A percentile compares a stretch with the other conserved stretches of the same genome.
phyloP scores from a whole-genome alignment of 1,140 invertebrate species.

The Colletes latitarsis region DNA sequence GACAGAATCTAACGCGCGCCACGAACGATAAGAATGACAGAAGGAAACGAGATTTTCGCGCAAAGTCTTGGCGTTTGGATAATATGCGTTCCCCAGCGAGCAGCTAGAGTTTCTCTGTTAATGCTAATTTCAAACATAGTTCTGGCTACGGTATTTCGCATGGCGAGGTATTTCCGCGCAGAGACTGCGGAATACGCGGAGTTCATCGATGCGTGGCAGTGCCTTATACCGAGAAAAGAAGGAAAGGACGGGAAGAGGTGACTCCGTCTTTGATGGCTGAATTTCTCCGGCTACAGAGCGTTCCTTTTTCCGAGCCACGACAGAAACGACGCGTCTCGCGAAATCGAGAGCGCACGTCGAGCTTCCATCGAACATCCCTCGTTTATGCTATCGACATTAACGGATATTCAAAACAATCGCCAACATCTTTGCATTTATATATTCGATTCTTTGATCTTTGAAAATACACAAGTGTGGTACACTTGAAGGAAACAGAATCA shows the following conservation, averaged over 20 bases:
- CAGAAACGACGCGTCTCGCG: no score
- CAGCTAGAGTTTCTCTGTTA: constrained; percentile 57
- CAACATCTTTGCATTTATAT: no score
- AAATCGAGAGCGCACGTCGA: no score
- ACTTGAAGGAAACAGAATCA: no score
- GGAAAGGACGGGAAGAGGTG: neutral
- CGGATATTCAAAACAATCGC: no score
- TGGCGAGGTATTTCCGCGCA: constrained; percentile 4
- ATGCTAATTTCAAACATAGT: constrained; percentile 78
- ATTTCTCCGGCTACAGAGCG: neutral
- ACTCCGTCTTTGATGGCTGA: neutral
- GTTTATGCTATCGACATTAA: neutral
- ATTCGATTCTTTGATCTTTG: no score
- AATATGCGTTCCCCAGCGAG: constrained; percentile 17
- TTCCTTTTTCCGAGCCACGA: neutral
- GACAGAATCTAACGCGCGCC: neutral
- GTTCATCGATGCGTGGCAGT: constrained; percentile 27
- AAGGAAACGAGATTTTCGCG: constrained; percentile 38
- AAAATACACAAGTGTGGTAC: no score
- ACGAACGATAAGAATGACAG: constrained; percentile 24
- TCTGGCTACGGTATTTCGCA: constrained; percentile 45
- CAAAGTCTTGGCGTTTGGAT: neutral
- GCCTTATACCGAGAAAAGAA: neutral
- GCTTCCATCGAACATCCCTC: neutral
- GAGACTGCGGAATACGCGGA: neutral